Conservation (phyloP, 1,140 invertebrate species). For the Helicorthomorpha holstii region DNA sequence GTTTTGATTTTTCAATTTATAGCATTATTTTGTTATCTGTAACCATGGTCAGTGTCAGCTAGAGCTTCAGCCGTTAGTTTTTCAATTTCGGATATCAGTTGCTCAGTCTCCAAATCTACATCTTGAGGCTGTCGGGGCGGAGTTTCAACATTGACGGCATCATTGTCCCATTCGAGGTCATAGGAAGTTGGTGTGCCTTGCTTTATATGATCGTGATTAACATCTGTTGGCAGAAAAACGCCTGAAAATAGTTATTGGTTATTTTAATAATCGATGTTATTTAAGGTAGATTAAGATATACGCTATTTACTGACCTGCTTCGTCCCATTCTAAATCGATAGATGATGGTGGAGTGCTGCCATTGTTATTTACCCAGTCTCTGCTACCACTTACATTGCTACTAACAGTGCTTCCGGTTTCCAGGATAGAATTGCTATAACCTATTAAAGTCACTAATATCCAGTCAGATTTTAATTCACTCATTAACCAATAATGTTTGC, state of each 20-base stretch:
- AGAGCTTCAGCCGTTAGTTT: slow-evolving; percentile 7
- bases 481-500: no score
- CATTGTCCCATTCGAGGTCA: slow-evolving; percentile 8
- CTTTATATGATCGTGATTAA: no score
- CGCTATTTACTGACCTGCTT: slow-evolving; percentile 18
- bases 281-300: neutral
- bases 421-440: neutral
- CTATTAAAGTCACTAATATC: neutral
- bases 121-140: neutral
- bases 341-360: slow-evolving; percentile 31
- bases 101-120: slow-evolving; percentile 10
- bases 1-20: no score
- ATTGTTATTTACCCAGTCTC: neutral
- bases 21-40: neutral
- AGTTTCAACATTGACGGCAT: neutral
- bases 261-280: no score
- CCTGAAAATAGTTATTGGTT: no score
- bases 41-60: slow-evolving; percentile 2
- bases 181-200: slow-evolving; percentile 4
- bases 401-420: neutral
- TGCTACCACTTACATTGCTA: neutral
- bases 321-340: slow-evolving; percentile 40
- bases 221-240: no score
- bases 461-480: no score
- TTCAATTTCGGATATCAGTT: slow-evolving; percentile 10